Base-by-base conservation (phyloP, 2,888 invertebrate species). In the Doris montereyensis region DNA sequence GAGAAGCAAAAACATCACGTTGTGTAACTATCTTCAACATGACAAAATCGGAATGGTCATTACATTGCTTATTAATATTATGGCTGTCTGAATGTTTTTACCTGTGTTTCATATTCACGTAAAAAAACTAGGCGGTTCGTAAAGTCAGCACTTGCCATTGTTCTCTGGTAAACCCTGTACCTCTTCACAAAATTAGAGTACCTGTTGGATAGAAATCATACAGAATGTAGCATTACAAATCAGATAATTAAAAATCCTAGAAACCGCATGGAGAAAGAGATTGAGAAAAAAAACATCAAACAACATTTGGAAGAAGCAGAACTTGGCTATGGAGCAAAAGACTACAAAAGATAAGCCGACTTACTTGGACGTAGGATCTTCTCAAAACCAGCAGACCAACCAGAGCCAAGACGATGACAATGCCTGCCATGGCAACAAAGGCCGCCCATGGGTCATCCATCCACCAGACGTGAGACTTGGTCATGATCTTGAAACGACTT, bases 61-160 rank as follows among this genome's bases (percentile, higher is more conserved):
- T n/a, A n/a, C n/a, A n/a, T n/a, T n/a, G n/a, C n/a, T n/a, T n/a
- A n/a, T n/a, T n/a, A n/a, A n/a, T n/a, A n/a, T n/a, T n/a, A n/a
- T n/a, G n/a, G n/a, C n/a, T n/a, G n/a, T n/a, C n/a, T n/a, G n/a
- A n/a, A n/a, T n/a, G n/a, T n/a, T 35, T 83, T 83, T 89, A 93
- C 94, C 93, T 97, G 97, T 0, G 97, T 97, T 92, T 97, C 97
- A 90, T 97, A 97, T 92, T 97, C 95, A 85, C 97, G 97, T 62
- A 97, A 93, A 87, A 96, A 90, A 34, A 87, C 87, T 8, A 88
- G 88, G 60, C 96, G 96, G 86, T 95, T 94, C 21, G 94, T 92
- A 93, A 95, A 92, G 60, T 93, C 93, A 0, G 95, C 94, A 89
- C 77, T 78, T 30, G 77, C 75, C 77, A 81, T 77, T 4, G 70